These are phyloP conservation scores for Euphonia xanthogaster DNA, from an alignment of 2,797 vertebrate species.

Conservation along the genomic window DNA sequence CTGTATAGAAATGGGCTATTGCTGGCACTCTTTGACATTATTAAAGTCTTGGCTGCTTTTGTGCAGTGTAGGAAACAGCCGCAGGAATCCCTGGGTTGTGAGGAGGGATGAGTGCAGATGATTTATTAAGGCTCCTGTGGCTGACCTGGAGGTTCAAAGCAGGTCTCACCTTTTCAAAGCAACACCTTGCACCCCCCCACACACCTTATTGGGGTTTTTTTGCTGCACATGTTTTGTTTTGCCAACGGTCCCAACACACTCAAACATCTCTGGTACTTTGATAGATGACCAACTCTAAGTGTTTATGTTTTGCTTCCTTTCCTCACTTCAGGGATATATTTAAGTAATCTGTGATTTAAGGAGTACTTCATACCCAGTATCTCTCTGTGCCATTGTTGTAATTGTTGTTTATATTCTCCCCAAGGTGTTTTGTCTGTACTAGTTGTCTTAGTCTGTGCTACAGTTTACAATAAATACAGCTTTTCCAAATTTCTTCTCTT, in stretches of 20 bases:
- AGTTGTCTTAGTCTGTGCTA: background rate
- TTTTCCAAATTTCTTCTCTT: conserved; percentile 77
- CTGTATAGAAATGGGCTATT: background rate
- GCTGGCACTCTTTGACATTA: background rate
- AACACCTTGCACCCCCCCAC: fast-evolving
- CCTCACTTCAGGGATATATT: background rate
- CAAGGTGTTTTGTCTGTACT: background rate
- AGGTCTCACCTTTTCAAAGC: background rate
- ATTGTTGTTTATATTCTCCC: background rate
- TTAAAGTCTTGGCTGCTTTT: background rate
- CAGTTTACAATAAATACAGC: conserved; percentile 59
- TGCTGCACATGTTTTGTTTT: background rate
- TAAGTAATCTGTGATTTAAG: background rate
- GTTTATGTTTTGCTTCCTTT: background rate
- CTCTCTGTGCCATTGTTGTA: background rate
- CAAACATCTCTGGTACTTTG: background rate
- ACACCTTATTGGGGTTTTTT: fast-evolving
- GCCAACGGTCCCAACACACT: fast-evolving
- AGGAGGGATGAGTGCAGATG: background rate
- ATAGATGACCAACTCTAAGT: background rate
- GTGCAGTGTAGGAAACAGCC: background rate
- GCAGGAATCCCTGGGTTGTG: background rate
- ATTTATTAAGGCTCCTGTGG: background rate
- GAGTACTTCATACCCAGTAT: background rate
- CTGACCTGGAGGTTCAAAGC: background rate